phyloP scores from a whole-genome alignment of 1,140 invertebrate species.

The Aethina tumida region DNA sequence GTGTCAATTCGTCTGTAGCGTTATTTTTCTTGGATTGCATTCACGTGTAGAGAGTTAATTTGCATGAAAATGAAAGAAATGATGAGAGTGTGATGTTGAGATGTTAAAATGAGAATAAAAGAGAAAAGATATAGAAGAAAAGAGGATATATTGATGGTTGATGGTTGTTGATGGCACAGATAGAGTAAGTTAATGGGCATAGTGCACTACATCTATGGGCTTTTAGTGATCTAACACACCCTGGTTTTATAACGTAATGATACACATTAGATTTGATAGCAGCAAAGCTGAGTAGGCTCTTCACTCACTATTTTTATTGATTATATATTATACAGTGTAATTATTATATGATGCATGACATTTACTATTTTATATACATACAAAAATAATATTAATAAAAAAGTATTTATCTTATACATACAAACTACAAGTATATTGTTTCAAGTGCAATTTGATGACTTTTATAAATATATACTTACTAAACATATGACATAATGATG shows the following conservation, averaged over 20 bases:
- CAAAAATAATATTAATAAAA: slow-evolving; percentile 15
- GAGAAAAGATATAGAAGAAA: too few species aligned
- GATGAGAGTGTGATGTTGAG: too few species aligned
- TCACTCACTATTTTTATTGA: slow-evolving; percentile 17
- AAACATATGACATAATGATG: slow-evolving; percentile 32
- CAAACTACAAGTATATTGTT: slow-evolving; percentile 18
- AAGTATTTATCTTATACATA: slow-evolving; percentile 24
- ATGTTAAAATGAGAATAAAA: too few species aligned
- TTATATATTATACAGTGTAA: slow-evolving; percentile 23
- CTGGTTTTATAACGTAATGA: slow-evolving; percentile 20
- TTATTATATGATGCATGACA: slow-evolving; percentile 29
- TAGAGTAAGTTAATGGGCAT: too few species aligned
- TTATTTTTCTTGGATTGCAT: too few species aligned
- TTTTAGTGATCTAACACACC: slow-evolving; percentile 28
- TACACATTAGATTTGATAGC: slow-evolving; percentile 29
- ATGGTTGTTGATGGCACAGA: too few species aligned
- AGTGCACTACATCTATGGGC: slow-evolving; percentile 27
- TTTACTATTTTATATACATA: slow-evolving; percentile 19
- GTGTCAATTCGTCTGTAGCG: too few species aligned
- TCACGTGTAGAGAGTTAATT: too few species aligned
- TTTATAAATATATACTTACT: slow-evolving; percentile 24
- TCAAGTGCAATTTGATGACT: slow-evolving; percentile 31
- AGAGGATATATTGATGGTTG: too few species aligned
- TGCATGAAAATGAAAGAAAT: too few species aligned
- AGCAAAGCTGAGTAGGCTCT: slow-evolving; percentile 30